Conservation (phyloP, 1,140 invertebrate species). For the Neelides sp. region DNA sequence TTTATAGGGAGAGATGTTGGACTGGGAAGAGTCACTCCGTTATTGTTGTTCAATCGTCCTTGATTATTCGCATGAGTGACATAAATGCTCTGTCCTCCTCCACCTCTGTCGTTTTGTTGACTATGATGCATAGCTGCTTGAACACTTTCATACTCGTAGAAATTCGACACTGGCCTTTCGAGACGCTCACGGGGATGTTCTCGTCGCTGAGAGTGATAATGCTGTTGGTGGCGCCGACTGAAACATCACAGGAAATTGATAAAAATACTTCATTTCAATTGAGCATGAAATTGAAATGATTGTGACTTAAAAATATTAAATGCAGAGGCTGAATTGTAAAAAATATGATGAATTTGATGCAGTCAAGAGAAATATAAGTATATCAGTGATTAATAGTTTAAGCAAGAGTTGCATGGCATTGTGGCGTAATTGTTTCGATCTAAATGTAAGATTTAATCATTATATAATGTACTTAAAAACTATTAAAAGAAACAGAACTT, state of each 20-base stretch:
- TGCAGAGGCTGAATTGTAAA: background rate
- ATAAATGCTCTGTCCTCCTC: slow-evolving; percentile 32
- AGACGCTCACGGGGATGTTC: slow-evolving; percentile 46
- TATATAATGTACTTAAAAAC: too few relatives aligned
- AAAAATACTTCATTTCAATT: background rate
- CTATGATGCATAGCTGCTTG: slow-evolving; percentile 41
- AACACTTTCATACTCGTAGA: slow-evolving; percentile 68
- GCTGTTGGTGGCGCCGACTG: slow-evolving; percentile 51
- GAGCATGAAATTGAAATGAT: slow-evolving; percentile 3
- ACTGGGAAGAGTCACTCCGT: slow-evolving; percentile 29
- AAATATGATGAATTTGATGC: background rate
- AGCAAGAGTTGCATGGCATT: too few relatives aligned
- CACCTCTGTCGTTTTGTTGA: slow-evolving; percentile 30
- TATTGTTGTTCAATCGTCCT: slow-evolving; percentile 14
- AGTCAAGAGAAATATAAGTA: background rate
- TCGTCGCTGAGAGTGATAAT: slow-evolving; percentile 62
- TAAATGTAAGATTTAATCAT: too few relatives aligned
- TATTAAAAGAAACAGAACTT: too few relatives aligned
- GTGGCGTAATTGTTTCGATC: too few relatives aligned
- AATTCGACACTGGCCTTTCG: slow-evolving; percentile 59
- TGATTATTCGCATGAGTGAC: slow-evolving; percentile 9
- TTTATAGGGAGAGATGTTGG: slow-evolving; percentile 20
- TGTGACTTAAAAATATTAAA: background rate
- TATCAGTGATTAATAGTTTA: background rate
- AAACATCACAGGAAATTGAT: slow-evolving; percentile 28